Percentiles rank a stretch among this genome's conserved stretches.
These are phyloP conservation scores for Neostethus bicornis DNA, from an alignment of 2,797 vertebrate species.

Conservation along the genomic window DNA sequence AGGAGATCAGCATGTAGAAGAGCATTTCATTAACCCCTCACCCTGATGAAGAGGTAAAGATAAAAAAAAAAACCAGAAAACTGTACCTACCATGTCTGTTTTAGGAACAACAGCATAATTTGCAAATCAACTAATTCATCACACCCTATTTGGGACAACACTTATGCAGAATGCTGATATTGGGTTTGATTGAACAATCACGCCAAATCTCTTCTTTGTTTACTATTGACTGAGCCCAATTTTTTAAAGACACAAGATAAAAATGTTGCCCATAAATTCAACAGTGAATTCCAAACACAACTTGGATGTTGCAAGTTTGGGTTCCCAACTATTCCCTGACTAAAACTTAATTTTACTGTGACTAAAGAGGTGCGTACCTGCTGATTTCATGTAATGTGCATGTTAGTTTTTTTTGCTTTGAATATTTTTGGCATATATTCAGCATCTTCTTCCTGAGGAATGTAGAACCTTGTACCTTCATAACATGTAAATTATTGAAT, in stretches of 20 bases:
- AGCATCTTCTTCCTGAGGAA: constrained; percentile 12
- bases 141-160: constrained; percentile 71
- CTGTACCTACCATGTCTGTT: constrained; percentile 96
- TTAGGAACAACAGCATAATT: constrained; percentile 96
- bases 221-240: constrained; percentile 89
- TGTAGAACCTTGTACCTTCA: constrained; percentile 48
- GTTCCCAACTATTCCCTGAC: constrained; percentile 41
- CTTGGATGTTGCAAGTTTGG: constrained; percentile 28
- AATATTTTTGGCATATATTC: constrained; percentile 12
- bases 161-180: constrained; percentile 37
- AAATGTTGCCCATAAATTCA: constrained; percentile 90
- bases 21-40: constrained; percentile 99
- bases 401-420: constrained; percentile 16
- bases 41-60: constrained; percentile 78
- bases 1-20: constrained; percentile 97
- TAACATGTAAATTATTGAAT: constrained; percentile 64
- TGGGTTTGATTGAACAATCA: constrained; percentile 84
- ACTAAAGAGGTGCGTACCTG: constrained; percentile 13
- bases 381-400: constrained; percentile 18
- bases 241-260: constrained; percentile 91
- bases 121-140: constrained; percentile 95
- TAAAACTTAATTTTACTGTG: constrained; percentile 35
- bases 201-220: constrained; percentile 88
- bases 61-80: no score
- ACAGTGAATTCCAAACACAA: constrained; percentile 77